Conservation (phyloP, 2,888 invertebrate genomes). For the Pristionchus japonicus region DNA sequence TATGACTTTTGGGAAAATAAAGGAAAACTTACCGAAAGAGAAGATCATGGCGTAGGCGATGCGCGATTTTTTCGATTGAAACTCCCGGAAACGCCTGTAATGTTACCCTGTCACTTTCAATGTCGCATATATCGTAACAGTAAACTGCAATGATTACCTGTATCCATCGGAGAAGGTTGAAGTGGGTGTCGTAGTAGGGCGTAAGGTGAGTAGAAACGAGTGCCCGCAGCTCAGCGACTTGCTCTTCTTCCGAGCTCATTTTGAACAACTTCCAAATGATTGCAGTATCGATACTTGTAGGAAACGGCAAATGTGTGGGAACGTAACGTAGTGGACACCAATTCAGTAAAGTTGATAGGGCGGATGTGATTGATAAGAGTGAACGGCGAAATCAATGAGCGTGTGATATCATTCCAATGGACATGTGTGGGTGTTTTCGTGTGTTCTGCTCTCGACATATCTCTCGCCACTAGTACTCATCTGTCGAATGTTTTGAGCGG, state of each 20-base stretch:
- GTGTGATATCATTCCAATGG: background rate
- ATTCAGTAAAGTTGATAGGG: background rate
- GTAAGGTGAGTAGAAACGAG: background rate
- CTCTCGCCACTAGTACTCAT: background rate
- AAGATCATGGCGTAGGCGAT: conserved; percentile 68
- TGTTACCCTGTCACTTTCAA: background rate
- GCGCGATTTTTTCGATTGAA: conserved; percentile 66
- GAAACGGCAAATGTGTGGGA: background rate
- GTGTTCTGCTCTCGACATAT: background rate
- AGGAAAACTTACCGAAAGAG: conserved; percentile 50
- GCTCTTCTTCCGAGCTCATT: background rate
- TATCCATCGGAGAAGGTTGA: conserved; percentile 30
- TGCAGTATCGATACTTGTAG: too few species aligned
- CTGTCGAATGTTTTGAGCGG: background rate
- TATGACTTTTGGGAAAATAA: background rate
- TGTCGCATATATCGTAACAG: background rate
- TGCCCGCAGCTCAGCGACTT: background rate
- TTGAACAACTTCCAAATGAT: too few species aligned
- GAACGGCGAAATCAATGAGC: background rate
- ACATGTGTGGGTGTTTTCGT: background rate
- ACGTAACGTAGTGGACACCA: background rate
- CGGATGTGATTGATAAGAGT: background rate
- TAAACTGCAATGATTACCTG: background rate
- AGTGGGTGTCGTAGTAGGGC: conserved; percentile 38
- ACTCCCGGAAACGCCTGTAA: conserved; percentile 11